Evolutionary conservation across 2,797 vertebrate species (phyloP).

Genomic region (Urocyon cinereoargenteus): DNA sequence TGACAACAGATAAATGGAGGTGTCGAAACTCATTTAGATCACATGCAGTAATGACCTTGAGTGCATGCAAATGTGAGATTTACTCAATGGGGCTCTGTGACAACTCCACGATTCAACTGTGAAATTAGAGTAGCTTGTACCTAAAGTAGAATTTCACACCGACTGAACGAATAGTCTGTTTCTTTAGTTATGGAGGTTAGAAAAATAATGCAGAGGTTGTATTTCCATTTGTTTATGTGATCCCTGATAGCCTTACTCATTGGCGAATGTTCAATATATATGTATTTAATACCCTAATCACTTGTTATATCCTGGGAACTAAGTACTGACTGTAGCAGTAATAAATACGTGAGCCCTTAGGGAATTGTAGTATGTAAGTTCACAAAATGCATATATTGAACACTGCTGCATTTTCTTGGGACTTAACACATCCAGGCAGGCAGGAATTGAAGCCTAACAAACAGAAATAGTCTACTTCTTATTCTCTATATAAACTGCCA

Average conservation of each 20-base stretch:
- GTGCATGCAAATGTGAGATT: constrained; percentile 87
- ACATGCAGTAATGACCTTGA: constrained; percentile 87
- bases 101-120: constrained; percentile 86
- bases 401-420: not conserved
- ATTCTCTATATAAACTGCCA: constrained; percentile 44
- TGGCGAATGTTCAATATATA: constrained; percentile 4
- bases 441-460: constrained; percentile 49
- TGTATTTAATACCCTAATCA: not conserved
- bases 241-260: not conserved
- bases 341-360: not conserved
- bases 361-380: constrained; percentile 1
- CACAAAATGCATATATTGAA: not conserved
- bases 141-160: constrained; percentile 88
- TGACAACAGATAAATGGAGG: constrained; percentile 87
- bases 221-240: constrained; percentile 72
- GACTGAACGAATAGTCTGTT: constrained; percentile 79
- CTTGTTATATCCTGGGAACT: not conserved
- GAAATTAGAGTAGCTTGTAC: constrained; percentile 87
- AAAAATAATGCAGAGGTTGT: constrained; percentile 35
- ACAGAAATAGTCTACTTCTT: constrained; percentile 48
- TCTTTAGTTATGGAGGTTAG: constrained; percentile 65
- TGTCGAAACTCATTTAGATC: constrained; percentile 85
- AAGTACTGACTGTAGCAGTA: not conserved
- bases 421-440: not conserved
- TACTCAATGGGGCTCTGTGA: constrained; percentile 83